Percentiles rank a stretch among this genome's conserved stretches.
Evolutionary conservation across 2,113 vertebrate species (phyloP).

Genomic region (Crocuta crocuta): DNA sequence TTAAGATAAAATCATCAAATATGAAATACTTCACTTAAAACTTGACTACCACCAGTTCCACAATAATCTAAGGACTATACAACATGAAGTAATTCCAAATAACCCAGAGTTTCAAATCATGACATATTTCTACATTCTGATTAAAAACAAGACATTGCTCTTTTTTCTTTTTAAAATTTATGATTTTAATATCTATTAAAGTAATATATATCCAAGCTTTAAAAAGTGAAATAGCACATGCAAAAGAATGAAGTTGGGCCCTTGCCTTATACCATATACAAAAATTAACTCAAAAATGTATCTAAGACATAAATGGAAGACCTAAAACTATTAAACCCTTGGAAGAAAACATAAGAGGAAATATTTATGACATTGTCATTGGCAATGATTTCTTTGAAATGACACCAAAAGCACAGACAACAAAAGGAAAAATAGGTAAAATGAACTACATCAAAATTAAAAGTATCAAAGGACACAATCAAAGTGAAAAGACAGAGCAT

Average conservation of each 20-base stretch:
- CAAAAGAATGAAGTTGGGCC: background rate
- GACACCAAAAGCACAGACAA: constrained; percentile 1
- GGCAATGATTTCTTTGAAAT: background rate
- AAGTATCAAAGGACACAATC: background rate
- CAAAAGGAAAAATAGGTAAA: background rate
- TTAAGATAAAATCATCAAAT: background rate
- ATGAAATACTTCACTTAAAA: background rate
- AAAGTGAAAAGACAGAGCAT: background rate
- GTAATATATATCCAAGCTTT: background rate
- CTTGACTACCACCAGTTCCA: background rate
- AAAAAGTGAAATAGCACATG: background rate
- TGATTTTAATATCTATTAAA: background rate
- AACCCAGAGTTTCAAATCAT: background rate
- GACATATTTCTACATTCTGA: background rate
- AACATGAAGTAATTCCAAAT: background rate
- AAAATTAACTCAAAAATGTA: background rate
- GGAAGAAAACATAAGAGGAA: background rate
- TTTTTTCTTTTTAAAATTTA: constrained; percentile 24
- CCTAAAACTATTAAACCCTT: background rate
- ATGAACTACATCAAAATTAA: background rate
- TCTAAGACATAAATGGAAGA: background rate
- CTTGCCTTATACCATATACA: background rate
- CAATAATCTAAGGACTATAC: background rate
- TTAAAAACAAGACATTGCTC: background rate
- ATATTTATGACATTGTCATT: background rate